Evolutionary conservation across 1,140 invertebrate species (phyloP).

Genomic region (Drosophila quadrilineata): DNA sequence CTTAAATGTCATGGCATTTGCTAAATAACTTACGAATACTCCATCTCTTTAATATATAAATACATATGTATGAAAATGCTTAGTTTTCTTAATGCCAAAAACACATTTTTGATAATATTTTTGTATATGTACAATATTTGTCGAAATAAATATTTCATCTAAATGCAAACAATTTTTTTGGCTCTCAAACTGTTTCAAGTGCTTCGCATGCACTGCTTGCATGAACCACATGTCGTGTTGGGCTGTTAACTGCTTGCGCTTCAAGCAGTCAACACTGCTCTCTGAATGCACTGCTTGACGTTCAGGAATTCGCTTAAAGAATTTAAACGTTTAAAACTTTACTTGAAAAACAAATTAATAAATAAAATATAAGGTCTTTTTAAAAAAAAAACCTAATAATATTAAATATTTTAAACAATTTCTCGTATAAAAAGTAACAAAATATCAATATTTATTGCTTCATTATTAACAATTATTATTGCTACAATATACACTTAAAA

Average conservation of each 20-base stretch:
- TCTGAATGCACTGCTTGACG: too few species aligned
- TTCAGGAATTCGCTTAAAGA: too few species aligned
- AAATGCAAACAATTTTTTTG: background rate
- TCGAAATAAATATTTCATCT: constrained; percentile 58
- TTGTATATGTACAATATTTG: background rate
- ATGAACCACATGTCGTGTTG: too few species aligned
- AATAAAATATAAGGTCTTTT: too few species aligned
- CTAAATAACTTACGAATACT: constrained; percentile 57
- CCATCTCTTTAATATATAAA: constrained; percentile 21
- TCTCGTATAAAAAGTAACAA: constrained; percentile 36
- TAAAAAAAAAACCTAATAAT: too few species aligned
- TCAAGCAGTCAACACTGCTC: background rate
- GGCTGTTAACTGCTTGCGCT: background rate
- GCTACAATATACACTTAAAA: constrained; percentile 32
- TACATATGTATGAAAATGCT: constrained; percentile 42
- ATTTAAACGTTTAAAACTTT: too few species aligned
- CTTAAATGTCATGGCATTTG: background rate
- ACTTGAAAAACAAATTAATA: too few species aligned
- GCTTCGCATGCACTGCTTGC: background rate
- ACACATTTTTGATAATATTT: constrained; percentile 17
- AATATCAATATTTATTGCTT: too few species aligned
- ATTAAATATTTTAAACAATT: background rate
- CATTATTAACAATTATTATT: too few species aligned
- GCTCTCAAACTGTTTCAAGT: background rate
- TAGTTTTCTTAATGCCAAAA: background rate